phyloP scores from a whole-genome alignment of 1,140 invertebrate genomes.

The Drosophila setifemur region DNA sequence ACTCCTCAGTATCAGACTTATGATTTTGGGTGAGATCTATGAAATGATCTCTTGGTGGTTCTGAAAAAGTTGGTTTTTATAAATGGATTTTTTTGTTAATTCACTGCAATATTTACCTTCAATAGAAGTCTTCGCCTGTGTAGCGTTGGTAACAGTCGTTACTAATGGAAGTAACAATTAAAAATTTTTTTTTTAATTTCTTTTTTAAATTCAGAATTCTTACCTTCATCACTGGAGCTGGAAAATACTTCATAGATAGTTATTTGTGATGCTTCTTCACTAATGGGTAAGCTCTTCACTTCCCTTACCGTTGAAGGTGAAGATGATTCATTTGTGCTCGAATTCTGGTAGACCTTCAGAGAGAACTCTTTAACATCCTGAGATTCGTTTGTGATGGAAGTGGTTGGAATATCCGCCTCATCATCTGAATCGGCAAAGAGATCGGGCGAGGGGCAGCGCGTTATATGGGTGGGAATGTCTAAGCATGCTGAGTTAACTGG shows the following conservation, averaged over 20 bases:
- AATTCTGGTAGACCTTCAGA: slow-evolving; percentile 41
- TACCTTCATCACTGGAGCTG: slow-evolving; percentile 71
- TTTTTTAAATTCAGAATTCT: neutral
- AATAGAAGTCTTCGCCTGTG: neutral
- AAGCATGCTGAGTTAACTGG: neutral
- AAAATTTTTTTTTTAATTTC: neutral
- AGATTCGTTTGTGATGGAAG: neutral
- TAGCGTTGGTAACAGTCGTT: slow-evolving; percentile 50
- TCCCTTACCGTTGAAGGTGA: slow-evolving; percentile 45
- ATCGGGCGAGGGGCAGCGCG: slow-evolving; percentile 64
- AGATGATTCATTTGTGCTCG: neutral
- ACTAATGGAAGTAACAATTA: slow-evolving; percentile 55
- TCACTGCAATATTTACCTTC: neutral
- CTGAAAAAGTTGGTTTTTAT: neutral
- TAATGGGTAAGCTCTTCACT: slow-evolving; percentile 26
- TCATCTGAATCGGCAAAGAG: slow-evolving; percentile 74
- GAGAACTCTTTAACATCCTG: slow-evolving; percentile 32
- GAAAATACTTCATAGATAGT: slow-evolving; percentile 27
- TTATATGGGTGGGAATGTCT: slow-evolving; percentile 17
- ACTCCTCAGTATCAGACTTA: neutral
- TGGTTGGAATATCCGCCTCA: slow-evolving; percentile 5
- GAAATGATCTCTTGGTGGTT: neutral
- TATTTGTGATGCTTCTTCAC: slow-evolving; percentile 3
- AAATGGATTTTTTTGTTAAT: neutral
- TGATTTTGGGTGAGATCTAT: slow-evolving; percentile 33